Percentiles rank a stretch among this genome's conserved stretches.
These are phyloP conservation scores for Masnerella sp. DNA, from an alignment of 2,888 invertebrate species.

Conservation along the genomic window DNA sequence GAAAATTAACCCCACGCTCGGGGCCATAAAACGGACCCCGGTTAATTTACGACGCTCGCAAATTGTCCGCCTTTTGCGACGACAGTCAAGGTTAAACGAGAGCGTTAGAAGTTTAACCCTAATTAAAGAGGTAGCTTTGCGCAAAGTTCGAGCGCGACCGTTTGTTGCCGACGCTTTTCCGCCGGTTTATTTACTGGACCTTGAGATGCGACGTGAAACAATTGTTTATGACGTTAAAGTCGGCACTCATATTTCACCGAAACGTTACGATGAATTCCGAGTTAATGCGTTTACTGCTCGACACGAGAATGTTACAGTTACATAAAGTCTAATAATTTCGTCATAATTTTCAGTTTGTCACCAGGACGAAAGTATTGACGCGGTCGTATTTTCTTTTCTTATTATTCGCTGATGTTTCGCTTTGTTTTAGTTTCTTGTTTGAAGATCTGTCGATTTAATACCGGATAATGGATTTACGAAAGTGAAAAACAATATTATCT, in stretches of 20 bases:
- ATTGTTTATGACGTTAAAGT: constrained; percentile 25
- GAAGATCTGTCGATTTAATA: no score
- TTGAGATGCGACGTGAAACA: constrained; percentile 16
- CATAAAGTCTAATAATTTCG: no score
- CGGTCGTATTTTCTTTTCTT: no score
- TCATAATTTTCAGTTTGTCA: no score
- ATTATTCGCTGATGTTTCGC: no score
- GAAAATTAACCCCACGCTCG: constrained; percentile 43
- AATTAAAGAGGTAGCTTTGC: constrained; percentile 73
- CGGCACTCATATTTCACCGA: no score
- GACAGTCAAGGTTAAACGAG: constrained; percentile 61
- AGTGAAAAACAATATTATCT: no score
- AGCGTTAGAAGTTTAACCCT: constrained; percentile 74
- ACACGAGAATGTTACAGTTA: no score
- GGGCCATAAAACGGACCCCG: constrained; percentile 63
- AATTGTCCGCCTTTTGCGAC: constrained; percentile 68
- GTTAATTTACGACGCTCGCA: constrained; percentile 73
- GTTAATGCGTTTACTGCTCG: neutral
- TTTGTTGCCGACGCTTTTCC: constrained; percentile 7
- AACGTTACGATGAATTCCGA: neutral
- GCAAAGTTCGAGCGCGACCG: constrained; percentile 24
- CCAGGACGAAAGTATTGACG: no score
- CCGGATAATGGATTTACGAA: no score
- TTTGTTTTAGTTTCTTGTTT: no score
- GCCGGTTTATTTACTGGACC: constrained; percentile 7